Base-by-base conservation (phyloP, 2,888 invertebrate species). In the Ormyrus rosae region DNA sequence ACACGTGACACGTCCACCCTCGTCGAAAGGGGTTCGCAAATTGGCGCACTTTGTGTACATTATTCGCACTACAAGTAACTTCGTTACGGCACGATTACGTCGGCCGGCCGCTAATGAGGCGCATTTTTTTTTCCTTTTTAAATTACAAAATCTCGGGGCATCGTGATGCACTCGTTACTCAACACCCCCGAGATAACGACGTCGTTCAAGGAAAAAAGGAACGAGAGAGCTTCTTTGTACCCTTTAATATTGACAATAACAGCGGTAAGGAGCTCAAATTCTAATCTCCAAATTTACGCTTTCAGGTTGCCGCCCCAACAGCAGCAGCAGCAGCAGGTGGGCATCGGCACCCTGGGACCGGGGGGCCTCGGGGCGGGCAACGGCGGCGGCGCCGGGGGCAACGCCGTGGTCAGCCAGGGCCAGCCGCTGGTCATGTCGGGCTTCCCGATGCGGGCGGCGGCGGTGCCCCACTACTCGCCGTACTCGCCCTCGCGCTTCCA, bases 401-500 rank as follows among this genome's bases (percentile, higher is more conserved):
- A 94, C 87, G 93, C 93, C 86, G 93, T 94, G 81, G 92, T 93
- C 78, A 92, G 93, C 84, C 93, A 92, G 86, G 94, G 93, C 82
- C 91, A 92, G 82, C 94, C 94, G 91, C 93, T 96, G 91, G 96
- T 96, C 87, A 96, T 96, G 95, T 96, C 96, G 81, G 96, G 96
- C 88, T 97, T 96, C 92, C 97, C 97, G 69, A 93, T 96, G 87
- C 94, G 96, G 83, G 92, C 93, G 85, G 92, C 93, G 78, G 92
- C 93, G 87, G 94, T 95, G 89, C 95, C 95, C 87, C 96, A 96
- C 91, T 96, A 96, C 88, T 96, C 96, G 91, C 96, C 96, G 85
- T 96, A 97, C 93, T 96, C 96, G 88, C 96, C 96, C 90, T 97
- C 96, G 90, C 95, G 97, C 91, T 97, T 97, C 93, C 96, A 97